A percentile compares a stretch with the other conserved stretches of the same genome.
Conservation (phyloP, 2,888 invertebrate species). For the Amblyjoppa fuscipennis region DNA sequence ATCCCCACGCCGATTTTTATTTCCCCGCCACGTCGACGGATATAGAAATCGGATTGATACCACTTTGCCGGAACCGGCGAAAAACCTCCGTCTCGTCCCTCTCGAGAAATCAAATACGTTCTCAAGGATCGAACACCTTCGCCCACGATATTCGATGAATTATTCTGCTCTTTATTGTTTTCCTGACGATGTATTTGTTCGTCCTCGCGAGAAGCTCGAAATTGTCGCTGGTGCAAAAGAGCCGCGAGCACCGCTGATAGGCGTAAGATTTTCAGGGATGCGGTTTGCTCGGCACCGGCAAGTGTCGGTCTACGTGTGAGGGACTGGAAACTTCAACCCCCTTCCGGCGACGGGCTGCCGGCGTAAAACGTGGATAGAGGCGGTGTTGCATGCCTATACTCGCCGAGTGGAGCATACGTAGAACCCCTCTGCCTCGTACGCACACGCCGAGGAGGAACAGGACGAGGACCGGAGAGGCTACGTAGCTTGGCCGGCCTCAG, state of each 20-base stretch:
- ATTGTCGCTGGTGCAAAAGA: conserved; percentile 24
- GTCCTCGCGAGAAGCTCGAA: conserved; percentile 13
- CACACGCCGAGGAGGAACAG: conserved; percentile 42
- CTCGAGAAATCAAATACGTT: conserved; percentile 32
- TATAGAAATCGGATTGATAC: conserved; percentile 56
- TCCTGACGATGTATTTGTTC: background rate
- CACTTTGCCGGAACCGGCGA: conserved; percentile 34
- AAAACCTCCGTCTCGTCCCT: conserved; percentile 15
- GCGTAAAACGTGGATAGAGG: conserved; percentile 23
- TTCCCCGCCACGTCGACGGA: conserved; percentile 20
- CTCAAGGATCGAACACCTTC: background rate
- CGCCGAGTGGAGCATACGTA: conserved; percentile 32
- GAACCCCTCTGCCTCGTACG: conserved; percentile 48
- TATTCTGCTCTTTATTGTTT: background rate
- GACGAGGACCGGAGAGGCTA: conserved; percentile 31
- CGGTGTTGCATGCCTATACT: conserved; percentile 1
- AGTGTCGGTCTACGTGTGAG: conserved; percentile 50
- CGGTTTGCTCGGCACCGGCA: conserved; percentile 26
- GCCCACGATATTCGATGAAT: background rate
- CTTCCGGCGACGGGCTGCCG: conserved; percentile 16
- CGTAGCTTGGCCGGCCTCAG: conserved; percentile 37
- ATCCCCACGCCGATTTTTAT: conserved; percentile 13
- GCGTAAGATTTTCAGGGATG: conserved; percentile 65
- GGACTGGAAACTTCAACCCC: conserved; percentile 25
- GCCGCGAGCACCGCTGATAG: conserved; percentile 65